Evolutionary conservation across 1,140 invertebrate genomes (phyloP).

Genomic region (Drosophila takahashii): DNA sequence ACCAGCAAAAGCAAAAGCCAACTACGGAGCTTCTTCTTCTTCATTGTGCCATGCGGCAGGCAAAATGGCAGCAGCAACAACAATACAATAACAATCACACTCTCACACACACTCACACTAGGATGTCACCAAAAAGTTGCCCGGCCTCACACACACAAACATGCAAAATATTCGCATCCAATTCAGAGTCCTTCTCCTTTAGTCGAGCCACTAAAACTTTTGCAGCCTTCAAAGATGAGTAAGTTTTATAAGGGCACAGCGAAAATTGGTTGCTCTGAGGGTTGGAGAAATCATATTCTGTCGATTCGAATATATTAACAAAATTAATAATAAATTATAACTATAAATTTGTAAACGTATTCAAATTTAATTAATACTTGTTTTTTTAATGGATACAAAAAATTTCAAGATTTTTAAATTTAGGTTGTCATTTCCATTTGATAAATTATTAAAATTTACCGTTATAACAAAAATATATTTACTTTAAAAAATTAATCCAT

Average conservation of each 20-base stretch:
- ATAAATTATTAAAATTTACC: no score
- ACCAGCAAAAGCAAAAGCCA: slow-evolving; percentile 39
- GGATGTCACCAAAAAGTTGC: slow-evolving; percentile 67
- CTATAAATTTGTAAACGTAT: neutral
- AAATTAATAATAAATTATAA: neutral
- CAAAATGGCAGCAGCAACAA: slow-evolving; percentile 53
- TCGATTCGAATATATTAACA: neutral
- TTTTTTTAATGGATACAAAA: neutral
- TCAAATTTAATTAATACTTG: no score
- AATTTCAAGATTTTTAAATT: no score
- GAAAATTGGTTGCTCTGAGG: neutral
- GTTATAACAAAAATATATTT: no score
- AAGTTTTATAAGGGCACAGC: no score
- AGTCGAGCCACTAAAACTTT: slow-evolving; percentile 36
- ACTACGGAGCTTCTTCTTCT: slow-evolving; percentile 34
- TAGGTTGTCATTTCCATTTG: no score
- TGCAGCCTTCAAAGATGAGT: slow-evolving; percentile 12
- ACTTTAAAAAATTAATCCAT: no score
- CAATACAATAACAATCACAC: slow-evolving; percentile 17
- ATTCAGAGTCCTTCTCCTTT: slow-evolving; percentile 29
- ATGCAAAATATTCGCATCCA: slow-evolving; percentile 23
- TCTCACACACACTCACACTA: slow-evolving; percentile 51
- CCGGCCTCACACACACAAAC: slow-evolving; percentile 19
- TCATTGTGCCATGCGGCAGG: slow-evolving; percentile 59
- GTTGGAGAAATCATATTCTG: neutral